Conservation (phyloP, 2,888 invertebrate genomes). For the Carterocephalus palaemon region DNA sequence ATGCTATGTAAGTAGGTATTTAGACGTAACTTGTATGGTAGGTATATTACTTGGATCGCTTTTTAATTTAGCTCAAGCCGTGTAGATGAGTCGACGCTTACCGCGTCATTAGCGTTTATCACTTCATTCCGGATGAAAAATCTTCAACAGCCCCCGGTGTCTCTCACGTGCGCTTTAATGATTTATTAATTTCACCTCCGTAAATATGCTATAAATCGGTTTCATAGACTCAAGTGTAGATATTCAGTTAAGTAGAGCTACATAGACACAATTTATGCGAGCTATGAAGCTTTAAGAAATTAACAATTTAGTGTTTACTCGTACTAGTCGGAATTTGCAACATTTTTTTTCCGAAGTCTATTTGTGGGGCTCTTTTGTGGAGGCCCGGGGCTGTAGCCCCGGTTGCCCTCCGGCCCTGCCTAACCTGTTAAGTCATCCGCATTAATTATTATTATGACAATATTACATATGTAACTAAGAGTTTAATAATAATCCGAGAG, state of each 20-base stretch:
- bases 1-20: neutral
- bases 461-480: no score
- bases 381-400: no score
- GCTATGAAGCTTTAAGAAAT: neutral
- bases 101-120: constrained; percentile 77
- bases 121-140: constrained; percentile 79
- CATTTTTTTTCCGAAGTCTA: no score
- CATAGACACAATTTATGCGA: neutral
- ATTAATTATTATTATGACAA: no score
- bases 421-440: no score
- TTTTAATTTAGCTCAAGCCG: constrained; percentile 25
- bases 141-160: constrained; percentile 70
- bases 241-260: neutral
- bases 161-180: constrained; percentile 70
- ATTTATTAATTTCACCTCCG: constrained; percentile 76
- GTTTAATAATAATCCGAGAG: no score
- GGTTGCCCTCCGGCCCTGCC: no score
- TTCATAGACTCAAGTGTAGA: neutral
- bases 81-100: constrained; percentile 63
- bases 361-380: no score
- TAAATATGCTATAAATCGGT: constrained; percentile 58
- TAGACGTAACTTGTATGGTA: neutral
- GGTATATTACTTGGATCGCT: constrained; percentile 16
- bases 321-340: no score
- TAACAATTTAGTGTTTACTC: neutral